Percentiles rank a stretch among this genome's conserved stretches.
These are phyloP conservation scores for Zootoca vivipara DNA, from an alignment of 2,113 vertebrate genomes.

Conservation along the genomic window DNA sequence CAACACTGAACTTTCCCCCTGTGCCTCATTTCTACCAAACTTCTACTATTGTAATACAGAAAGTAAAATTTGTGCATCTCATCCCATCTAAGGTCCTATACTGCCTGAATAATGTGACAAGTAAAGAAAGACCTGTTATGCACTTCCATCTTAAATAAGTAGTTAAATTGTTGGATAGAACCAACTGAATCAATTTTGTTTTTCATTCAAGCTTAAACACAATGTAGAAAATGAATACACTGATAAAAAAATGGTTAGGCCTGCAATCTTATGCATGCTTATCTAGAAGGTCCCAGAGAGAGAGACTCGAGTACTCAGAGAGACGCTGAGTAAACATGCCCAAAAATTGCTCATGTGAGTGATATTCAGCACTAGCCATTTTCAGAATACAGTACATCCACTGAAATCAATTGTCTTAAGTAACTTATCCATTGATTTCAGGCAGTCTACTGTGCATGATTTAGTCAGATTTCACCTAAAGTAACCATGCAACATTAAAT, in stretches of 20 bases:
- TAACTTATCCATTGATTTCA: background rate
- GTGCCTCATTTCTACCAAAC: background rate
- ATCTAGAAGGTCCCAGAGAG: background rate
- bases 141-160: background rate
- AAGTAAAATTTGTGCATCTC: background rate
- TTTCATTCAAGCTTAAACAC: background rate
- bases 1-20: background rate
- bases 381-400: background rate
- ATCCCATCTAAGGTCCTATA: background rate
- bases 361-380: background rate
- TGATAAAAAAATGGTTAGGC: background rate
- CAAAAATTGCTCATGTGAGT: background rate
- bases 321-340: background rate
- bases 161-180: background rate
- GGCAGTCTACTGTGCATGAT: background rate
- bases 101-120: background rate
- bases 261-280: background rate
- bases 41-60: background rate
- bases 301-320: background rate
- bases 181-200: background rate
- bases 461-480: too few species aligned
- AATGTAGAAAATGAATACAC: background rate
- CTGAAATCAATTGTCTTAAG: too few species aligned
- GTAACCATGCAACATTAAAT: too few species aligned
- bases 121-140: background rate